Percentiles rank a stretch among this genome's conserved stretches.
phyloP scores from a whole-genome alignment of 2,797 vertebrate species.

The Onychomys arenicola region DNA sequence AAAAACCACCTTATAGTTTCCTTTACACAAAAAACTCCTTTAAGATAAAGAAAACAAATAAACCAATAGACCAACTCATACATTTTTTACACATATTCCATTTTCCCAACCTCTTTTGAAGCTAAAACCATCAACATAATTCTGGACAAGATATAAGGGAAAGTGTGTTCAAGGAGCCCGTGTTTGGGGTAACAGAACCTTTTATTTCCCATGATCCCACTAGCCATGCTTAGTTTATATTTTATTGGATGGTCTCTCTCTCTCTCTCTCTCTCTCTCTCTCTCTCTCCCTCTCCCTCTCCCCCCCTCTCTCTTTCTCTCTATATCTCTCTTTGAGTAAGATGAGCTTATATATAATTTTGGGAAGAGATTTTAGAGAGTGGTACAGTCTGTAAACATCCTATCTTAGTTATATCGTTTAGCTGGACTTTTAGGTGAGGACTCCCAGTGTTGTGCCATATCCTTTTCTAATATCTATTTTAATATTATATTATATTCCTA shows the following conservation, averaged over 20 bases:
- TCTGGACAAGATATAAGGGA: neutral
- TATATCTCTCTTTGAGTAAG: neutral
- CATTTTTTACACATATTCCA: neutral
- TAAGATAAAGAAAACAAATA: neutral
- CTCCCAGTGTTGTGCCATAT: neutral
- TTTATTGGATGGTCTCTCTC: too few species aligned
- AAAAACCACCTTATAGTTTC: neutral
- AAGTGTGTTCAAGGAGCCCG: neutral
- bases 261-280: neutral
- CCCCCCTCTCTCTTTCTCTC: neutral
- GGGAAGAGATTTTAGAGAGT: neutral
- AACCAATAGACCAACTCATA: neutral
- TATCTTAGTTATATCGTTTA: neutral
- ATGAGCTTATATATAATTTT: neutral
- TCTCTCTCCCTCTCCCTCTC: neutral
- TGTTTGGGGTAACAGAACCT: neutral
- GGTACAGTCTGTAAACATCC: neutral
- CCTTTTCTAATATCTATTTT: neutral
- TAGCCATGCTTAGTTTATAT: neutral
- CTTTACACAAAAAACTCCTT: neutral
- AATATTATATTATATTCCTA: too few species aligned
- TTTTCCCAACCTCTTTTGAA: neutral
- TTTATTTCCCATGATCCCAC: neutral
- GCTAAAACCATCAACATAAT: neutral
- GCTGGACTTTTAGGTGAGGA: neutral